Evolutionary conservation across 2,797 vertebrate species (phyloP), one percentile per base, ranked within the genome.

Genomic region (Buphagus erythrorhynchus): DNA sequence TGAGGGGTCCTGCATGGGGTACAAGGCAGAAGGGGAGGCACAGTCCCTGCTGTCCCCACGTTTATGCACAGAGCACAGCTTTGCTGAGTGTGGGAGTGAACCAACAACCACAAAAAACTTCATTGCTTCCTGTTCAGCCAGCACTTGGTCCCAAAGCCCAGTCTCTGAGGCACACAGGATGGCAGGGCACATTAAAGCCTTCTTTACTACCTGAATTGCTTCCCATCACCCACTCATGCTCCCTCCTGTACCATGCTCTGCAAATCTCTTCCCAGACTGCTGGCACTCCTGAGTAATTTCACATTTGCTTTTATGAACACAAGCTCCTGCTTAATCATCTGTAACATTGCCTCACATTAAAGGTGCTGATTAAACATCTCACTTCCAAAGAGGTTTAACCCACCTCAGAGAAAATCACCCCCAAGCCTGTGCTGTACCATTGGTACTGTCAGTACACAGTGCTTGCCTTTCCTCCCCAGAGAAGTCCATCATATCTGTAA

Each of bases 311-410:
- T 91, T 71, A 91, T n/a, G 59, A 82, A 74, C 59, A 75, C 84
- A 52, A 93, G 63, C 31, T 89, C 63, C 84, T 79, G 71, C 33
- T 79, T 89, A 92, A 94, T 87, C 2, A 7, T 35, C 89, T 91
- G 84, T 89, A 69, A 52, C 52, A 26, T 10, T 48, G 74, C 59
- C 48, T 87, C 0, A 0, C 71, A 49, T 63, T 85, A 69, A 63
- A 87, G 86, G 51, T 59, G 36, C 84, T 89, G 89, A 92, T 97
- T 87, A 91, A 92, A 95, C 51, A 61, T 59, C 74, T 91, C 48
- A 10, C 63, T 91, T 81, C 36, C 81, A 79, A 15, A 25, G 29
- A 76, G 16, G 20, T 63, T 90, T 67, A 59, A 85, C 76, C 51
- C 55, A 48, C 17, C 63, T 58, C 63, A 69, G 63, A 75, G 83